Base-by-base conservation (phyloP, 1,140 invertebrate species). In the Procambarus virginalis region DNA sequence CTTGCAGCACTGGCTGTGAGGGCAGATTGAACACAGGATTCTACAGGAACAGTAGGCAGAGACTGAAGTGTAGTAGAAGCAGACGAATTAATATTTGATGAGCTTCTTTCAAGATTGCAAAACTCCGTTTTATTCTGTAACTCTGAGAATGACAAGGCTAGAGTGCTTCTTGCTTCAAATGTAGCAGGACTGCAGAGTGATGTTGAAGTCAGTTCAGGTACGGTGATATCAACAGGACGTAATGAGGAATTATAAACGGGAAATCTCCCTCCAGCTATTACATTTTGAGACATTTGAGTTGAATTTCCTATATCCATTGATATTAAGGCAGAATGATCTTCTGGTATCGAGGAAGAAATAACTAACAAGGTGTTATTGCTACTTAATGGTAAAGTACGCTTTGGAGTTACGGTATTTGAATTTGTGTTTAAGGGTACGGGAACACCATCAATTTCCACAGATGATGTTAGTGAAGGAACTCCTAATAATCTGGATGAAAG, bases 251-350 rank as follows among this genome's bases (percentile, higher is more conserved):
- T 73, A 73, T 73, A 73, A 73, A 8, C n/a, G 8, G n/a, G 60
- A 64, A 64, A 8, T 34, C 22, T 9, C 68, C 68, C 22, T 73
- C 68, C 68, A 0, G 20, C 68, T 34, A 34, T 9, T 73, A 8
- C n/a, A 73, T 8, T 34, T 34, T 73, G 68, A 9, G 68, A 73
- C 22, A 73, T 20, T 73, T 22, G 68, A 73, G 68, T 34, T 34
- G 68, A 6, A 73, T 34, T 73, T 73, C n/a, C 68, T 34, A 73
- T 3, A 73, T 73, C 68, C 68, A 73, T 9, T 73, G 68, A n/a
- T 34, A 73, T 73, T 34, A 73, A 34, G 22, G 68, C 20, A 73
- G 68, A 73, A 73, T 73, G 68, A 73, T 73, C 68, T 17, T 68
- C 64, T 34, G n/a, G 5, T 34, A 73, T 8, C 34, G 68, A 73